These are phyloP conservation scores for Caenorhabditis plicata DNA, from an alignment of 2,888 invertebrate genomes.

Conservation along the genomic window DNA sequence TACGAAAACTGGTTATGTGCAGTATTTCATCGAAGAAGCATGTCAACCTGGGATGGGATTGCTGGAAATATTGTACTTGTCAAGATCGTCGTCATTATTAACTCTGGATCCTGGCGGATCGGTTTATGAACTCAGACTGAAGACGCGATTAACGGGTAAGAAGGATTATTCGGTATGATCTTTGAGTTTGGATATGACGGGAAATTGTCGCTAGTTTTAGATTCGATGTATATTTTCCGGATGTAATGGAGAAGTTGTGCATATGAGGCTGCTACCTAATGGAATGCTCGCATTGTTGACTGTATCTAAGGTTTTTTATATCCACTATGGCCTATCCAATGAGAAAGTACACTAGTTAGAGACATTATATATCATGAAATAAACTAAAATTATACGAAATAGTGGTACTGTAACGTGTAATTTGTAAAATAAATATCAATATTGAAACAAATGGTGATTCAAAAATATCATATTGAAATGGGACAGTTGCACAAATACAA, in stretches of 20 bases:
- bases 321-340: no score
- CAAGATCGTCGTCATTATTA: conserved; percentile 68
- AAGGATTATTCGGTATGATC: conserved; percentile 12
- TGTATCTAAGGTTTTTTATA: conserved; percentile 41
- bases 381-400: no score
- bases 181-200: neutral
- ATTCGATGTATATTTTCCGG: conserved; percentile 87
- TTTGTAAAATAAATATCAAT: no score
- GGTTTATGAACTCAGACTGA: conserved; percentile 49
- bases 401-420: no score
- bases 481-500: no score
- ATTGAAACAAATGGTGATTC: no score
- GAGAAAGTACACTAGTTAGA: no score
- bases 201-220: conserved; percentile 68
- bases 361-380: no score
- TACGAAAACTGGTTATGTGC: conserved; percentile 20
- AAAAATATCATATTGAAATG: no score
- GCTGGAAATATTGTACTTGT: conserved; percentile 78
- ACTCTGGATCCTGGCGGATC: conserved; percentile 53
- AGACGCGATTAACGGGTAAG: conserved; percentile 11
- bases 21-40: conserved; percentile 71
- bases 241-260: conserved; percentile 77
- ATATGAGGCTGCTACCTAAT: conserved; percentile 39
- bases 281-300: conserved; percentile 53
- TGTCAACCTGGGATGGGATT: conserved; percentile 83